phyloP scores from a whole-genome alignment of 2,113 vertebrate species.

The Siniperca chuatsi region DNA sequence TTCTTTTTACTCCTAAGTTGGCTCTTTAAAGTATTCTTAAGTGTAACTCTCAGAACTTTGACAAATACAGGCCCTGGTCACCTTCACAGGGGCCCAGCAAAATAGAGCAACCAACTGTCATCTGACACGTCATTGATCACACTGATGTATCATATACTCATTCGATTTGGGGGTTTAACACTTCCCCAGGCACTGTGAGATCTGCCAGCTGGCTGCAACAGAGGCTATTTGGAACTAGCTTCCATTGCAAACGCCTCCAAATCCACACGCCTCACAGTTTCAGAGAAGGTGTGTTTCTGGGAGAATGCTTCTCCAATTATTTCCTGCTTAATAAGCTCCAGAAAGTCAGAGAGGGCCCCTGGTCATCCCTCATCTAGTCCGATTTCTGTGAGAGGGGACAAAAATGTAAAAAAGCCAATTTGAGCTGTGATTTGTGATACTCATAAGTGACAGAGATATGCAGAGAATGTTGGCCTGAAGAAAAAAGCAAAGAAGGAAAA shows the following conservation, averaged over 20 bases:
- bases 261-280: conserved; percentile 30
- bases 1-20: not conserved
- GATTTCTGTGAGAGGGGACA: conserved; percentile 51
- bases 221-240: conserved; percentile 46
- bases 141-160: conserved; percentile 48
- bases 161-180: conserved; percentile 50
- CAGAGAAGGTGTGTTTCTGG: conserved; percentile 42
- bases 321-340: conserved; percentile 62
- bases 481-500: conserved; percentile 39
- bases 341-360: conserved; percentile 58
- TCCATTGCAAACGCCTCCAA: conserved; percentile 31
- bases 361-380: conserved; percentile 62
- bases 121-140: conserved; percentile 61
- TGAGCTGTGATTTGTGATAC: conserved; percentile 69
- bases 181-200: conserved; percentile 34
- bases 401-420: conserved; percentile 72
- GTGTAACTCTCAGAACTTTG: conserved; percentile 6
- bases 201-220: conserved; percentile 58
- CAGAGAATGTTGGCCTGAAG: conserved; percentile 51
- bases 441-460: conserved; percentile 66
- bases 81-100: conserved; percentile 32
- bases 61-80: conserved; percentile 13
- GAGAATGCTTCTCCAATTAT: conserved; percentile 62
- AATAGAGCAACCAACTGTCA: conserved; percentile 31
- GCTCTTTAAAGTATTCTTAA: conserved; percentile 1